Percentiles rank a stretch among this genome's conserved stretches.
Conservation (phyloP, 1,140 invertebrate species). For the Drosophila carrolli region DNA sequence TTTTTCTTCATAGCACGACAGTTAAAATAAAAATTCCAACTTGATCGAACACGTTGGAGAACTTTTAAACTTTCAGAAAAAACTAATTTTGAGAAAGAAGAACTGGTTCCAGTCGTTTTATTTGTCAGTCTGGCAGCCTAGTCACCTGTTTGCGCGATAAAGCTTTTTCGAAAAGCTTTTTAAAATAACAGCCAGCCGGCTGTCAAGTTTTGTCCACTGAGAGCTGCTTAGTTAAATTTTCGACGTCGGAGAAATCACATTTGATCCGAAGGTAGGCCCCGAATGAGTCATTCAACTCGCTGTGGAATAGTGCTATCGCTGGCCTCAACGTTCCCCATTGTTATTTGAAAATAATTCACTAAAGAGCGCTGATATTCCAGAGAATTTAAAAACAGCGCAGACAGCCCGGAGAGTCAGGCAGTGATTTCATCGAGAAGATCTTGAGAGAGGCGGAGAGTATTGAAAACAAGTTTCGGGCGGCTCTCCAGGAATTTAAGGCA, state of each 20-base stretch:
- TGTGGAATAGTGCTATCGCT: conserved; percentile 15
- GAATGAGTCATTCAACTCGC: conserved; percentile 17
- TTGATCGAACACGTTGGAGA: no score
- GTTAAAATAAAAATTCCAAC: not conserved
- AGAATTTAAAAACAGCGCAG: not conserved
- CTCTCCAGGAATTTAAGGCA: conserved; percentile 35
- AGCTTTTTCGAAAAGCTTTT: conserved; percentile 8
- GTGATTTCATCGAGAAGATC: conserved; percentile 21
- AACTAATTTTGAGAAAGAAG: not conserved
- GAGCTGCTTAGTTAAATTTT: conserved; percentile 5
- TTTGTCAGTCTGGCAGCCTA: not conserved
- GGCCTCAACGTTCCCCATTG: conserved; percentile 1
- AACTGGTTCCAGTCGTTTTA: not conserved
- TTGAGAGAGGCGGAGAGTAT: not conserved
- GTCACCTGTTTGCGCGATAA: no score
- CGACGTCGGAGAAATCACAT: conserved; percentile 4
- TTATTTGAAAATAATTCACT: conserved; percentile 5
- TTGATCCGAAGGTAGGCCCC: conserved; percentile 7
- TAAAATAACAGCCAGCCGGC: not conserved
- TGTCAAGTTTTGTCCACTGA: not conserved
- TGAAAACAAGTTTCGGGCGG: conserved; percentile 43
- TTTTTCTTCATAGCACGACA: not conserved
- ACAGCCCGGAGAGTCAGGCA: not conserved
- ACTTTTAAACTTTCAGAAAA: no score
- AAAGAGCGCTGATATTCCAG: conserved; percentile 4